Percentiles rank a stretch among this genome's conserved stretches.
Evolutionary conservation across 2,797 vertebrate genomes (phyloP).

Genomic region (Arnoldichthys spilopterus): DNA sequence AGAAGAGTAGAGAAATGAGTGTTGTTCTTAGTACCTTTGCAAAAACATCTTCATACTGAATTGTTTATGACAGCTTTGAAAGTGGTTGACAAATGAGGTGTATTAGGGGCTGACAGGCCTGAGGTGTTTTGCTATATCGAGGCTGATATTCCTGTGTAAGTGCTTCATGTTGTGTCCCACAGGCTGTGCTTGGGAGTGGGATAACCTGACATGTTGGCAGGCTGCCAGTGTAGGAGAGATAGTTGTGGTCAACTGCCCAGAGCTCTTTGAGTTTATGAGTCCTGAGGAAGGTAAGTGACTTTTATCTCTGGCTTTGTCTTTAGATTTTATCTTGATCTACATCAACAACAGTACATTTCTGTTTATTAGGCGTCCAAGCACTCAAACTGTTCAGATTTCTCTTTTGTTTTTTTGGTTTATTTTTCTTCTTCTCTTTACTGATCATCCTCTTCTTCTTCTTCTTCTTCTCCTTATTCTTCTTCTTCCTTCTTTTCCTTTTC

Average conservation of each 20-base stretch:
- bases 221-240: constrained; percentile 83
- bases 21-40: background rate
- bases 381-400: too few relatives aligned
- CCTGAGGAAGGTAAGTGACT: constrained; percentile 81
- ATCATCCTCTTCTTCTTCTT: too few relatives aligned
- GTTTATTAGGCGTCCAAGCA: too few relatives aligned
- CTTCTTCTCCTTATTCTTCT: too few relatives aligned
- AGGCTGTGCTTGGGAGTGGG: constrained; percentile 95
- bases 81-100: background rate
- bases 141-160: too few relatives aligned
- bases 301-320: background rate
- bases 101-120: background rate
- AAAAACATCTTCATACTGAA: background rate
- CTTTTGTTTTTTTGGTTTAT: too few relatives aligned
- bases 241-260: constrained; percentile 88
- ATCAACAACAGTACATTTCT: too few relatives aligned
- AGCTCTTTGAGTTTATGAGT: constrained; percentile 85
- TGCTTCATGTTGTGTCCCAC: constrained; percentile 12
- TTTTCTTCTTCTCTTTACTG: too few relatives aligned
- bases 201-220: constrained; percentile 97
- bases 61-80: background rate
- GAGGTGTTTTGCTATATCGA: background rate
- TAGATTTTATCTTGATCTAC: background rate
- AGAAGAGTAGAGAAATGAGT: too few relatives aligned
- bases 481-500: too few relatives aligned